A percentile compares a stretch with the other conserved stretches of the same genome.
phyloP scores from a whole-genome alignment of 1,140 invertebrate genomes.

The Meloidogyne exigua region DNA sequence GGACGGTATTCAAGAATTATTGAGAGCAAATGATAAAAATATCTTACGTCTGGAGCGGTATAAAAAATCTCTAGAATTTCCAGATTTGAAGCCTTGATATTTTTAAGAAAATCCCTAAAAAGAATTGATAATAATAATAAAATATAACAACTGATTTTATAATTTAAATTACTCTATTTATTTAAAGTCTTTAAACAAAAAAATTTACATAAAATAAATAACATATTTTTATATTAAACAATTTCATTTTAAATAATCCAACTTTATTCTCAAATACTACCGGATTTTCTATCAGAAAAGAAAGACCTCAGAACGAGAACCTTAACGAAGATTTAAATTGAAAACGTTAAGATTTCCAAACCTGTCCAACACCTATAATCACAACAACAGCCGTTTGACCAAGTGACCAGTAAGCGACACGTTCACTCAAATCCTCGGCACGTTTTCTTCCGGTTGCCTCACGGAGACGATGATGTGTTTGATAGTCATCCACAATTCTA shows the following conservation, averaged over 20 bases:
- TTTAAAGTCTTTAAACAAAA: not conserved
- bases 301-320: conserved; percentile 35
- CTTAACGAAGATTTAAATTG: conserved; percentile 9
- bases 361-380: conserved; percentile 81
- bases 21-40: conserved; percentile 41
- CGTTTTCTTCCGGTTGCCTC: conserved; percentile 89
- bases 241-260: conserved; percentile 13
- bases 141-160: no score
- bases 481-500: conserved; percentile 50
- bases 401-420: conserved; percentile 87
- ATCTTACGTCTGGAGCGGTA: conserved; percentile 20
- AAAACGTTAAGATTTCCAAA: conserved; percentile 64
- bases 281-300: conserved; percentile 36
- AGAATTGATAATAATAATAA: no score
- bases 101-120: not conserved
- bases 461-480: conserved; percentile 87
- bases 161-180: no score
- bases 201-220: not conserved
- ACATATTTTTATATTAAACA: not conserved
- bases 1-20: conserved; percentile 37
- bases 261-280: conserved; percentile 1
- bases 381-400: conserved; percentile 82
- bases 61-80: conserved; percentile 17
- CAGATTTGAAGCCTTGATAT: conserved; percentile 2
- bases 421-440: conserved; percentile 90